Base-by-base conservation (phyloP, 2,888 invertebrate genomes). In the Acleris emargana region DNA sequence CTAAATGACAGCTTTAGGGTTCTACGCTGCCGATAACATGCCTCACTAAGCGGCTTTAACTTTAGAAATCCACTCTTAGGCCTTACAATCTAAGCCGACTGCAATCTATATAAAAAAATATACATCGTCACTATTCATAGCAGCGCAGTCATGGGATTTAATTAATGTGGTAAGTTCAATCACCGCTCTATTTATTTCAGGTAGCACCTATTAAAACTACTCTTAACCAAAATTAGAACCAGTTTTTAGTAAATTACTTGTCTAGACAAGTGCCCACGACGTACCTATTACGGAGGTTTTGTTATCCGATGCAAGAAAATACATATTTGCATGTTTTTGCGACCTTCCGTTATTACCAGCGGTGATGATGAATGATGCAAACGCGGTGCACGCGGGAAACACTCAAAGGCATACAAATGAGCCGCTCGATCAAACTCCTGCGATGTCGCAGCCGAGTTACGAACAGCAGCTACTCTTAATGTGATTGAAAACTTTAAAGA, bases 1-100 rank as follows among this genome's bases (percentile, higher is more conserved):
- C 42, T 58, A 59, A 64, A 50, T 60, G 54, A 64, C 60, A 43
- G 59, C 55, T 60, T 64, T 60, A 64, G 64, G 55, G 43, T 60
- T 60, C 59, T 51, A 17, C 55, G 55, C 55, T 58, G 32, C 62
- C 57, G 62, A 51, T 42, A 58, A 57, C 45, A n/a, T 45, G 45
- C 45, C 45, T 45, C 45, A 17, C 45, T 16, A n/a, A 45, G 17
- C 17, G 7, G 45, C 16, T 59, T 59, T 53, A 61, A 32, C 45
- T 53, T 53, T 53, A 53, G 53, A 53, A 45, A 16, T 13, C 38
- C 13, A 13, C 38, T 38, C 13, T 4, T 38, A 38, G 38, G 38
- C 13, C 13, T 38, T 13, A 38, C 11, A 38, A 38, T 13, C 38
- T 38, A 38, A 38, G 38, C 38, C 38, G 38, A 38, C 13, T 38